Conservation (phyloP, 64 coral and sea anemone genomes). For the Trachythela sp. region DNA sequence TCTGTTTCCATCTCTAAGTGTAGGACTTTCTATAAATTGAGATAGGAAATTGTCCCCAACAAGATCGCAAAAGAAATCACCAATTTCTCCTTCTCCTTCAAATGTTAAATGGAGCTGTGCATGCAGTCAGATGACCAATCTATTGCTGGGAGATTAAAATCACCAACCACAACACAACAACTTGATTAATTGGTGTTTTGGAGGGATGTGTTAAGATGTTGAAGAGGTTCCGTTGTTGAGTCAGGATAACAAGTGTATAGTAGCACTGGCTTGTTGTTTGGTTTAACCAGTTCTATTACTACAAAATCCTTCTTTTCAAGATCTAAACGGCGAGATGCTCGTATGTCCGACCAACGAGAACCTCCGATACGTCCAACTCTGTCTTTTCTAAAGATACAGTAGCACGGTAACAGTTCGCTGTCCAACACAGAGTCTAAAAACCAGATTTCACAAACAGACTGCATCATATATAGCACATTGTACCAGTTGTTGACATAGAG, state of each 20-base stretch:
- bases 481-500: constrained; percentile 41
- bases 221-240: neutral
- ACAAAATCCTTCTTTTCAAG: neutral
- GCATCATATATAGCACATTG: constrained; percentile 24
- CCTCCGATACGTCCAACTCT: neutral
- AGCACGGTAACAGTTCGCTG: constrained; percentile 24
- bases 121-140: neutral
- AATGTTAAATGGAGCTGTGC: constrained; percentile 17
- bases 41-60: constrained; percentile 53
- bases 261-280: neutral
- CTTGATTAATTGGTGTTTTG: neutral
- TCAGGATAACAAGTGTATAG: neutral
- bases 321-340: neutral
- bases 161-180: neutral
- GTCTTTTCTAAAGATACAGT: constrained; percentile 37
- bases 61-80: constrained; percentile 39
- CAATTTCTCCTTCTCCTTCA: neutral
- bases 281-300: neutral
- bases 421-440: too few species aligned
- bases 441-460: constrained; percentile 44
- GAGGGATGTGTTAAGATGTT: neutral
- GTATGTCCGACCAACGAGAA: neutral
- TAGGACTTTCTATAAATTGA: too few species aligned
- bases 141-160: constrained; percentile 45
- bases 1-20: neutral